These are phyloP conservation scores for Scaptomyza cyrtandrae DNA, from an alignment of 2,888 invertebrate genomes.

Conservation along the genomic window DNA sequence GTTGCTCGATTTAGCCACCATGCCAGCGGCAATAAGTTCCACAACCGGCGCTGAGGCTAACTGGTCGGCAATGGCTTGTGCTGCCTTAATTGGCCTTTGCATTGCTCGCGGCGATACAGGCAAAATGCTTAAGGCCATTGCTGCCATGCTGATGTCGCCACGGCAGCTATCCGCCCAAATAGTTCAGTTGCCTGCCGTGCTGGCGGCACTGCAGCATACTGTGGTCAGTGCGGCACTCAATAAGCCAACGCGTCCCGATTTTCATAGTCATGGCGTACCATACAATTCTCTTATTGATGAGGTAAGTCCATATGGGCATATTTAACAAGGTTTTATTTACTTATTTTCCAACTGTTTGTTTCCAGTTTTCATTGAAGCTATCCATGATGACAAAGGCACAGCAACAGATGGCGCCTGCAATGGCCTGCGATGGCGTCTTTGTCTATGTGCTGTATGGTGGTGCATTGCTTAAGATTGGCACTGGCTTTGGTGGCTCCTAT, in stretches of 20 bases:
- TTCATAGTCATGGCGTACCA: slow-evolving; percentile 95
- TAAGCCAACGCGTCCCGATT: slow-evolving; percentile 92
- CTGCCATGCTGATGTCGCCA: slow-evolving; percentile 94
- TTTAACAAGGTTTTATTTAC: background rate
- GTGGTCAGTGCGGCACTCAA: slow-evolving; percentile 95
- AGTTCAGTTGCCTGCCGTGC: slow-evolving; percentile 93
- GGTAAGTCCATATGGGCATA: slow-evolving; percentile 51
- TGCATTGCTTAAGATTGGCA: slow-evolving; percentile 96
- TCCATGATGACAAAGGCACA: slow-evolving; percentile 20
- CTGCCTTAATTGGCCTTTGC: slow-evolving; percentile 95
- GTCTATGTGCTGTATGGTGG: slow-evolving; percentile 94
- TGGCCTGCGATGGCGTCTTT: slow-evolving; percentile 96
- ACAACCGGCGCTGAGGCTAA: slow-evolving; percentile 85
- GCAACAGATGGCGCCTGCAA: slow-evolving; percentile 84
- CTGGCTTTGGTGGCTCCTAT: slow-evolving; percentile 96
- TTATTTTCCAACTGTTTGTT: background rate
- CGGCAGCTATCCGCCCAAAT: slow-evolving; percentile 91
- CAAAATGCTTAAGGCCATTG: slow-evolving; percentile 93
- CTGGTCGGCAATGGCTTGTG: slow-evolving; percentile 94
- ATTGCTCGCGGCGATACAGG: slow-evolving; percentile 97
- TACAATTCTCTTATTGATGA: slow-evolving; percentile 89
- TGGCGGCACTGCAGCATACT: slow-evolving; percentile 94
- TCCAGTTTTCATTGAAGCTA: slow-evolving; percentile 81
- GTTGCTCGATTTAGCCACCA: slow-evolving; percentile 92
- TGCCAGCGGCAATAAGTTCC: slow-evolving; percentile 86